phyloP scores from a whole-genome alignment of 2,888 invertebrate species.

The Neoascia interrupta region DNA sequence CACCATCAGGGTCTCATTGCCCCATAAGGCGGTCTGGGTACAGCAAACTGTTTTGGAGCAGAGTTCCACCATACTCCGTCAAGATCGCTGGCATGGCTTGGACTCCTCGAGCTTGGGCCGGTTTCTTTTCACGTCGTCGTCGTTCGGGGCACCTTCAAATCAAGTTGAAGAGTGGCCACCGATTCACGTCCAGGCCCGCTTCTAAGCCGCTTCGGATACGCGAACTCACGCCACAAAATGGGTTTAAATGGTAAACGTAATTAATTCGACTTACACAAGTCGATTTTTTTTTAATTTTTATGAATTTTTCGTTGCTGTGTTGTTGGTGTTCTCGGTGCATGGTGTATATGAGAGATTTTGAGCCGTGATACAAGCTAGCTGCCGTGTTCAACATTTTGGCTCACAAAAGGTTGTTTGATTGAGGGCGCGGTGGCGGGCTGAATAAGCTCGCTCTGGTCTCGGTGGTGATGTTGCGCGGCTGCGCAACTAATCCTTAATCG shows the following conservation, averaged over 20 bases:
- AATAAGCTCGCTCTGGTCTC: neutral
- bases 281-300: constrained; percentile 45
- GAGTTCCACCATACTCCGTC: too few species aligned
- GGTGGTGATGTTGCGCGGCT: constrained; percentile 23
- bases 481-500: constrained; percentile 69
- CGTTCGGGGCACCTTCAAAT: constrained; percentile 43
- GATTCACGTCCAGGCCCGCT: constrained; percentile 36
- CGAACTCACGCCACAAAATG: constrained; percentile 63
- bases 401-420: constrained; percentile 66
- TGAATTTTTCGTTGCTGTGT: constrained; percentile 9
- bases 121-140: constrained; percentile 1
- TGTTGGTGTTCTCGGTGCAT: constrained; percentile 7
- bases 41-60: constrained; percentile 14
- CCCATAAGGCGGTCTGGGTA: constrained; percentile 46
- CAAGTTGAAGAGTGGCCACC: constrained; percentile 46
- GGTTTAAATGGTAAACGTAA: constrained; percentile 63
- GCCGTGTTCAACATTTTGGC: constrained; percentile 42
- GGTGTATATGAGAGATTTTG: constrained; percentile 44
- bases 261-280: constrained; percentile 67
- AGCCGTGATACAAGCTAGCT: constrained; percentile 38
- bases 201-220: constrained; percentile 55
- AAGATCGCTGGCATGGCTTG: too few species aligned
- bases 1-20: constrained; percentile 43
- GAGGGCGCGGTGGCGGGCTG: constrained; percentile 31
- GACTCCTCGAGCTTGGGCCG: constrained; percentile 11